A percentile compares a stretch with the other conserved stretches of the same genome.
These are phyloP conservation scores for Callimorpha dominula DNA, from an alignment of 2,888 invertebrate genomes.

Conservation along the genomic window DNA sequence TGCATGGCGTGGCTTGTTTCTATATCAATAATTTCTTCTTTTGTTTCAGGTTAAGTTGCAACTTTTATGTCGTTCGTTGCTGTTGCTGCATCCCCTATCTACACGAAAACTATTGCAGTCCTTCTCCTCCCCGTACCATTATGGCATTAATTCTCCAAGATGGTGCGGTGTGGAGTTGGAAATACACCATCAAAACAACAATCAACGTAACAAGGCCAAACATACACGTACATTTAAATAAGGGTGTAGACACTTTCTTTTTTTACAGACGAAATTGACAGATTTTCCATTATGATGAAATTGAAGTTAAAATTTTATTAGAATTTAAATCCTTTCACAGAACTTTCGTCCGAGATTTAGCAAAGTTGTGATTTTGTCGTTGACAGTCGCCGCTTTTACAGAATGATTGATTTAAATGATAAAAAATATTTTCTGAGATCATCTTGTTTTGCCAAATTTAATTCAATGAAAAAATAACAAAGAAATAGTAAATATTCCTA, in stretches of 20 bases:
- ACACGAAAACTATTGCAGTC: background rate
- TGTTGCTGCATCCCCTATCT: background rate
- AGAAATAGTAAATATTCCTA: too few relatives aligned
- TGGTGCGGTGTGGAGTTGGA: background rate
- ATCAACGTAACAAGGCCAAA: too few relatives aligned
- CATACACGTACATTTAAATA: background rate
- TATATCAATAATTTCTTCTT: background rate
- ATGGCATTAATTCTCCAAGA: background rate
- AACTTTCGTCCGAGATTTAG: too few relatives aligned
- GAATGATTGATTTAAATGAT: too few relatives aligned
- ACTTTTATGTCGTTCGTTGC: background rate
- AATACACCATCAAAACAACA: background rate
- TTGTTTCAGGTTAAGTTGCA: background rate
- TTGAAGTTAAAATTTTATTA: too few relatives aligned
- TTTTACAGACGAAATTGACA: background rate
- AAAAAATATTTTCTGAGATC: too few relatives aligned
- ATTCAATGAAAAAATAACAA: too few relatives aligned
- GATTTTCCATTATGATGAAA: too few relatives aligned
- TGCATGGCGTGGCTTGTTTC: background rate
- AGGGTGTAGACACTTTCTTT: background rate
- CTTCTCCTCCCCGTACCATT: background rate
- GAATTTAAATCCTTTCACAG: too few relatives aligned
- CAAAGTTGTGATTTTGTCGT: too few relatives aligned
- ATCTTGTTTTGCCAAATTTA: too few relatives aligned
- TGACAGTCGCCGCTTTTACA: too few relatives aligned